phyloP scores from a whole-genome alignment of 1,140 invertebrate species.

The Solenopsis invicta region DNA sequence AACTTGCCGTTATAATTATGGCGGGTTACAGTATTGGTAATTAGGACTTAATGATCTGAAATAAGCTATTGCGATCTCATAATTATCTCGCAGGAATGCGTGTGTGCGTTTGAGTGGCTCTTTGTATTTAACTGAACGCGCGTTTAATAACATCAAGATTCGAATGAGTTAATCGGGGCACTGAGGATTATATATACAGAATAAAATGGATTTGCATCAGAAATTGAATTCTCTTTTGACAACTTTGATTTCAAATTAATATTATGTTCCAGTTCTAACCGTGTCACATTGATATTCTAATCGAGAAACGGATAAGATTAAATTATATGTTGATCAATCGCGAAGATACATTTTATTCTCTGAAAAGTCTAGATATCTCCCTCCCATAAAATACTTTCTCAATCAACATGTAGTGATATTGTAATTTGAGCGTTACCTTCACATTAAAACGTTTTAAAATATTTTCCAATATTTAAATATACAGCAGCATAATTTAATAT shows the following conservation, averaged over 20 bases:
- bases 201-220: neutral
- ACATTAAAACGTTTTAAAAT: conserved; percentile 1
- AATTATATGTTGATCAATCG: neutral
- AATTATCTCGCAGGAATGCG: neutral
- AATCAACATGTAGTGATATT: neutral
- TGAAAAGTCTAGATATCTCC: neutral
- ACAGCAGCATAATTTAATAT: neutral
- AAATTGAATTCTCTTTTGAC: neutral
- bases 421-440: neutral
- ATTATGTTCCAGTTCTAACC: neutral
- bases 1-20: neutral
- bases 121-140: neutral
- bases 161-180: neutral
- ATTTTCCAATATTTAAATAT: neutral
- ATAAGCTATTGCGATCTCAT: neutral
- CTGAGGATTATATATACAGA: neutral
- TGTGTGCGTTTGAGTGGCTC: neutral
- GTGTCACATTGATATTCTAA: neutral
- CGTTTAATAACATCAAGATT: neutral
- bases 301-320: neutral
- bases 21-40: neutral
- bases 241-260: neutral
- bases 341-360: neutral
- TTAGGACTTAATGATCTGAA: conserved; percentile 1
- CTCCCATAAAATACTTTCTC: neutral